Evolutionary conservation across 1,140 invertebrate species (phyloP).

Genomic region (Laupala kohalensis): DNA sequence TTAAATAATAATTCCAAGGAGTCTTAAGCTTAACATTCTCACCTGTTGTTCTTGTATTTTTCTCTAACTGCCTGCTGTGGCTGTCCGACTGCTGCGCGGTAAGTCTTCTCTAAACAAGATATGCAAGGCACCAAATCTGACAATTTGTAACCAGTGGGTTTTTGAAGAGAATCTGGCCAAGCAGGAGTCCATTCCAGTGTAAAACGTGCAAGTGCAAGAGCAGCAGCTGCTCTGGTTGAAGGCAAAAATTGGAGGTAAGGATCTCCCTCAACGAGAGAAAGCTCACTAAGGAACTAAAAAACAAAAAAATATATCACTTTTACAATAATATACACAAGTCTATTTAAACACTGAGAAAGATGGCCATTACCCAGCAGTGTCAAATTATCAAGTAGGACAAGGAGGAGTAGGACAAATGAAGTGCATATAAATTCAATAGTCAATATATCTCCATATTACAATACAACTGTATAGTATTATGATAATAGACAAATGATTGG

Average conservation of each 20-base stretch:
- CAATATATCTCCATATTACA: no score
- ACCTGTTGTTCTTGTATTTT: slow-evolving; percentile 69
- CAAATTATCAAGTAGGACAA: no score
- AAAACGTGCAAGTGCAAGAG: slow-evolving; percentile 67
- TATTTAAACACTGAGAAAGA: no score
- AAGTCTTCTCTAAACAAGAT: slow-evolving; percentile 50
- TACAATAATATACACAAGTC: no score
- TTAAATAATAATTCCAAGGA: no score
- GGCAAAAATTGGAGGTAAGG: slow-evolving; percentile 69
- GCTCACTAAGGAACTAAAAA: slow-evolving; percentile 38
- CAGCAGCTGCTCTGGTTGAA: slow-evolving; percentile 69
- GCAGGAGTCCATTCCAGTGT: slow-evolving; percentile 38
- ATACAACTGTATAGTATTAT: no score
- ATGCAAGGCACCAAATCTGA: slow-evolving; percentile 54
- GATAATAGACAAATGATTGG: no score
- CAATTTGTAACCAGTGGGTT: slow-evolving; percentile 53
- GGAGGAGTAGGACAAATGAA: no score
- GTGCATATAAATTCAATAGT: no score
- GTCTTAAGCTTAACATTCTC: slow-evolving; percentile 18
- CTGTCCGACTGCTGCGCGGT: slow-evolving; percentile 44
- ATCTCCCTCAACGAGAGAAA: slow-evolving; percentile 75
- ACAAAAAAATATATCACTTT: neutral
- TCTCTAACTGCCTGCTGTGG: slow-evolving; percentile 71
- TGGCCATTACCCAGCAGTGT: no score
- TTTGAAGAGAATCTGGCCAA: slow-evolving; percentile 48